A percentile compares a stretch with the other conserved stretches of the same genome.
phyloP scores from a whole-genome alignment of 2,113 vertebrate genomes.

The Atractosteus spatula region DNA sequence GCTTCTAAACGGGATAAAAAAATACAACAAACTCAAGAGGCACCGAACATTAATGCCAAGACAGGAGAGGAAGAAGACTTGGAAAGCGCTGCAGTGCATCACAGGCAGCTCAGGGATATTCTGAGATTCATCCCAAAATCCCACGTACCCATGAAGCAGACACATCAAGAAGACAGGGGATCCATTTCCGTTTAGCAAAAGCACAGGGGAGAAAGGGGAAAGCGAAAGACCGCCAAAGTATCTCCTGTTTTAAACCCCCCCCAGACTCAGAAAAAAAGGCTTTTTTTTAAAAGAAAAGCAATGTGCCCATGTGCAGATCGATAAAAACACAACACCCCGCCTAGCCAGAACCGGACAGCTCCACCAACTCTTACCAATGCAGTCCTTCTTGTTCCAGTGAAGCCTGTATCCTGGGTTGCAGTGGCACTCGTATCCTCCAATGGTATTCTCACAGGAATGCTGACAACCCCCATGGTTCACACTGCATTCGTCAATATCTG shows the following conservation, averaged over 20 bases:
- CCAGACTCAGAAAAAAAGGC: constrained; percentile 23
- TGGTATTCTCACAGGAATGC: constrained; percentile 83
- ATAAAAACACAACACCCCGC: neutral
- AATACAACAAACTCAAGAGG: constrained; percentile 71
- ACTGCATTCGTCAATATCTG: constrained; percentile 93
- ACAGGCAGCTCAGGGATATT: neutral
- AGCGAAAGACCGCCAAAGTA: constrained; percentile 77
- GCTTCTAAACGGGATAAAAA: constrained; percentile 75
- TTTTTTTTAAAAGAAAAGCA: too few species aligned
- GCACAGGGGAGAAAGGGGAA: constrained; percentile 58
- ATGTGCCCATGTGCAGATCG: neutral
- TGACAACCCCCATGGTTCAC: constrained; percentile 91
- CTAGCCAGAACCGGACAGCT: constrained; percentile 2
- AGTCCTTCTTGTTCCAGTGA: constrained; percentile 98
- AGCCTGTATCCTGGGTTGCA: constrained; percentile 84
- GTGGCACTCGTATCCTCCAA: constrained; percentile 83
- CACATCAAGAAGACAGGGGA: constrained; percentile 12
- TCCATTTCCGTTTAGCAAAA: constrained; percentile 47
- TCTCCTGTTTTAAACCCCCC: constrained; percentile 82
- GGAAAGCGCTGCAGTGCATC: neutral
- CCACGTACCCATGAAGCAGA: too few species aligned
- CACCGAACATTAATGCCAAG: constrained; percentile 25
- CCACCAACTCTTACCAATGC: constrained; percentile 80
- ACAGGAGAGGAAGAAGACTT: neutral
- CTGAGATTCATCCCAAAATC: too few species aligned